Base-by-base conservation (phyloP, 2,888 invertebrate species). In the Alsophila aescularia region DNA sequence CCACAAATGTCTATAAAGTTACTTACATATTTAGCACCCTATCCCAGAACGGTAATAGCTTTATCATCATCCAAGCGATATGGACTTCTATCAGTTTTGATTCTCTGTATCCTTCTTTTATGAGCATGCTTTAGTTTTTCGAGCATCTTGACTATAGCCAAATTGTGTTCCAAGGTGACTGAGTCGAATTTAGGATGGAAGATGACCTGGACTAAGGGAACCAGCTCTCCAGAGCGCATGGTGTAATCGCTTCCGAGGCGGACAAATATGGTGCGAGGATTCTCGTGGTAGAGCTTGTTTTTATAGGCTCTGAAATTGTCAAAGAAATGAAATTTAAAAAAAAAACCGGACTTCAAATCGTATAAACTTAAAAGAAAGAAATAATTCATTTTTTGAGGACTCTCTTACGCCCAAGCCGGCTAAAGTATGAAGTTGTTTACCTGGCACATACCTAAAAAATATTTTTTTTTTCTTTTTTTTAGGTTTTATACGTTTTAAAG, bases 1-100 rank as follows among this genome's bases (percentile, higher is more conserved):
- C n/a, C n/a, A n/a, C n/a, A 29, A 29, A 29, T n/a, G 29, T 10
- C 1, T 29, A n/a, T 8, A 3, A 29, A n/a, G 7, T 44, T 51
- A 62, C 69, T 64, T 47, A 81, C 83, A 55, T 58, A 53, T 49
- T 47, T 69, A 2, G 66, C 65, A 1, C 79, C 83, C 84, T 83
- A 84, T 12, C 84, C 84, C 3, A 84, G 42, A 27, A 79, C 63
- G 7, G 62, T 51, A 14, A 82, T 54, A 5, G 52, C 44, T 4
- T 62, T 51, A 29, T 32, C 57, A 3, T 42, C 39, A 1, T 53
- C 12, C 18, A 69, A 12, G 6, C 16, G 45, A 10, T 34, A 21
- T 0, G 60, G 29, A 6, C 43, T 57, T 7, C 27, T 66, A 45
- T 76, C 73, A 48, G 69, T 67, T 18, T 58, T 9, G 2, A 83